Evolutionary conservation across 2,888 invertebrate genomes (phyloP), one percentile per base, ranked within the genome.

Genomic region (Drosophila villosipedis): DNA sequence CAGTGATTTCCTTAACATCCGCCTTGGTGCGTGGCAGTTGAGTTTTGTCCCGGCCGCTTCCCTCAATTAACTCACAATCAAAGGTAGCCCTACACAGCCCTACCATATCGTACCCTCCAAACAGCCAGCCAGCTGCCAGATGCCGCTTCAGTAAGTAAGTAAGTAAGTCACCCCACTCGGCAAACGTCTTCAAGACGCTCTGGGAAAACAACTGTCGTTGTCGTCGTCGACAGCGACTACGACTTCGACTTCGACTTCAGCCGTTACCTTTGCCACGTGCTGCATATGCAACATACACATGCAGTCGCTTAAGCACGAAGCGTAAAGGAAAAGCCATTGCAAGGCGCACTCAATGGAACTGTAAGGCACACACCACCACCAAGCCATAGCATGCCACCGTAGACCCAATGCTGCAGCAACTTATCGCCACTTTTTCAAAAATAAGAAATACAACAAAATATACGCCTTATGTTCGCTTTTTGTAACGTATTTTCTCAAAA

Each of bases 131-230:
- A 83, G 88, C 83, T 88, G 88, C 73, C 83, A 80, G 73, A 71
- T 83, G 76, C 50, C 88, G 84, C 76, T 79, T 79, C 66, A 71
- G 62, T 72, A 62, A 59, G 67, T 77, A 61, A 58, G 66, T 72
- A 59, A 59, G 67, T 80, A 86, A 84, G 78, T 70, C 88, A 88
- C 83, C 83, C 83, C 85, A 66, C 69, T 31, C 31, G 61, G 55
- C 43, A 31, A 69, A 52, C 90, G 90, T 90, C 85, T 86, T 90
- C 16, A 86, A 86, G 85, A 86, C 90, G 85, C 85, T 86, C 74
- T 88, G 85, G 90, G 90, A 86, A 86, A 81, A 69, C 88, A 88
- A 85, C 90, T 84, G 84, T 87, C 47, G 66, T 33, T 84, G 84
- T 87, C 47, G 66, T 33, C 12, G 59, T 60, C 30, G 16, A 37